phyloP scores from a whole-genome alignment of 2,113 vertebrate species.

The Tympanuchus pallidicinctus region DNA sequence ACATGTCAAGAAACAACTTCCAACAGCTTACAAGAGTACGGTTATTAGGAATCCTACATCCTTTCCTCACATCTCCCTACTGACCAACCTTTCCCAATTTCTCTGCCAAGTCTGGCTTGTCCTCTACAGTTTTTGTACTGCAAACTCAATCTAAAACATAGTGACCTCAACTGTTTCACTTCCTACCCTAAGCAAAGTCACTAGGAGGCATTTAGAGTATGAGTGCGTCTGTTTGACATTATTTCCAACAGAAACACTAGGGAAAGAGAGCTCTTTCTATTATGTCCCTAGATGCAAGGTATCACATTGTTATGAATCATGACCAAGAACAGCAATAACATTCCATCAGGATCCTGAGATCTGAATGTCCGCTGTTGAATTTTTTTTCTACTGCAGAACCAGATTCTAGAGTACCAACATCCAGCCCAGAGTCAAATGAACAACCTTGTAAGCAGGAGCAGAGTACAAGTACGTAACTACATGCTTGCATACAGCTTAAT shows the following conservation, averaged over 20 bases:
- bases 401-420: not conserved
- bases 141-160: not conserved
- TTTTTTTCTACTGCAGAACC: not conserved
- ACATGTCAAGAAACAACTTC: not conserved
- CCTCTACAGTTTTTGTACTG: not conserved
- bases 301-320: not conserved
- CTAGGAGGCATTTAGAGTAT: rapidly evolving
- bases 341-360: not conserved
- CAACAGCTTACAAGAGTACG: not conserved
- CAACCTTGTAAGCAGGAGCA: not conserved
- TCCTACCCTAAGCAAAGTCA: not conserved
- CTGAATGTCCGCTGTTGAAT: not conserved
- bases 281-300: not conserved
- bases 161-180: not conserved
- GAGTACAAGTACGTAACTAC: not conserved
- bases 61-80: not conserved
- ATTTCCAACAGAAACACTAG: not conserved
- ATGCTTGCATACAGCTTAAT: not conserved
- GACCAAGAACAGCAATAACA: not conserved
- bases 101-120: not conserved
- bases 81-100: not conserved
- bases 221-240: not conserved
- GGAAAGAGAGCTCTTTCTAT: not conserved
- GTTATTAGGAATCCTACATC: not conserved
- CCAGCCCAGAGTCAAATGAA: not conserved